Percentiles rank a stretch among this genome's conserved stretches.
These are phyloP conservation scores for Salticus scenicus DNA, from an alignment of 2,888 invertebrate genomes.

Conservation along the genomic window DNA sequence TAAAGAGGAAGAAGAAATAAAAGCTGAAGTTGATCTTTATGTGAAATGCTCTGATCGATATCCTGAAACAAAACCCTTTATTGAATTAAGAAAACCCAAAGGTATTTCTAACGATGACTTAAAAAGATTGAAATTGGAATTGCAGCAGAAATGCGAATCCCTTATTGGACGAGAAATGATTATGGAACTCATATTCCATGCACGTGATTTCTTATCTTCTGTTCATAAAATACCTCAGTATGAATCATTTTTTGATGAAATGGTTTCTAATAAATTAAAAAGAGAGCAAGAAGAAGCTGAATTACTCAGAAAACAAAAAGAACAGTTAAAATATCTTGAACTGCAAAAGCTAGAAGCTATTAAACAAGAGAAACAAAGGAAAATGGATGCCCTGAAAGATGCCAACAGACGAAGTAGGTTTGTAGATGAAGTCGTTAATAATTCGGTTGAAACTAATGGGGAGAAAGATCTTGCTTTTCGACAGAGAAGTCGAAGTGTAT, in stretches of 20 bases:
- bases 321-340: slow-evolving; percentile 49
- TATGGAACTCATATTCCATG: slow-evolving; percentile 86
- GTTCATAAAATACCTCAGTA: slow-evolving; percentile 85
- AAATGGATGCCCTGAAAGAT: slow-evolving; percentile 85
- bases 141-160: slow-evolving; percentile 37
- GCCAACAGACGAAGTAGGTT: slow-evolving; percentile 76
- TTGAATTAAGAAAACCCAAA: slow-evolving; percentile 84
- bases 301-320: slow-evolving; percentile 48
- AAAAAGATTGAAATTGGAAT: slow-evolving; percentile 75
- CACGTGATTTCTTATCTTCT: slow-evolving; percentile 85
- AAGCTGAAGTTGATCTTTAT: slow-evolving; percentile 85
- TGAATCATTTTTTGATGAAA: slow-evolving; percentile 92
- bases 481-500: slow-evolving; percentile 42
- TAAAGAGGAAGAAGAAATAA: slow-evolving; percentile 81
- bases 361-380: slow-evolving; percentile 82
- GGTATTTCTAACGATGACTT: slow-evolving; percentile 86
- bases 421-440: slow-evolving; percentile 21
- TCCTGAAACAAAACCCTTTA: slow-evolving; percentile 86
- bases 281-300: slow-evolving; percentile 69
- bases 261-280: slow-evolving; percentile 81
- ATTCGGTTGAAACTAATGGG: not conserved
- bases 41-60: slow-evolving; percentile 85
- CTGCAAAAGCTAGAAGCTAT: slow-evolving; percentile 78
- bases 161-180: slow-evolving; percentile 81
- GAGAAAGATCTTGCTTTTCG: not conserved